Evolutionary conservation across 2,888 invertebrate genomes (phyloP), one percentile per base, ranked within the genome.

Genomic region (Leucania comma): DNA sequence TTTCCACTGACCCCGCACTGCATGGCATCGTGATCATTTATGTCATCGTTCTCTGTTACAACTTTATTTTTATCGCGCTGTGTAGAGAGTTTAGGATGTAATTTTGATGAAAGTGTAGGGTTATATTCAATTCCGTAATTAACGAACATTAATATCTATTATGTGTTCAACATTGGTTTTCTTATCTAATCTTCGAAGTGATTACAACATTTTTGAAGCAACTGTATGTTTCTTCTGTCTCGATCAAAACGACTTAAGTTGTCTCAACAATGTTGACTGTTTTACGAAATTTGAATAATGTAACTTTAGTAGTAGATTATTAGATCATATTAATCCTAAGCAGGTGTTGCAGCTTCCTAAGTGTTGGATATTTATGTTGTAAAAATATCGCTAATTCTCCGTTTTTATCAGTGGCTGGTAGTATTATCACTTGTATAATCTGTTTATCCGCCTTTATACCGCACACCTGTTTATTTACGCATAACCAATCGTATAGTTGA

Each of bases 21-120:
- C 84, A 86, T 85, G 87, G 80, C 83, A 84, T 82, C 84, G 86
- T 89, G 87, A 85, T 89, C 83, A 89, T 88, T 83, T 85, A 85
- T 88, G 89, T 87, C 86, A 86, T 83, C 67, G 71, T 72, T 75
- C 68, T 64, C 65, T 70, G 72, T 72, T 78, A 64, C 66, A 61
- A 75, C 73, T 70, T 73, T 67, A 72, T 75, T 75, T 73, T 66
- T 63, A 65, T 65, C 56, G 67, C 50, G 14, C 32, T 59, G 32
- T 67, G 26, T 54, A 75, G 38, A 65, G 51, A 58, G 48, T 70
- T 60, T 42, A 26, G 20, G 61, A 50, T 26, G 22, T 0, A 1
- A 1, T 20, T 64, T 57, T 5, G 1, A 58, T 68, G 8, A 35
- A 50, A 53, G 3, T 56, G 10, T 24, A 22, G 10, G 12, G 8